A percentile compares a stretch with the other conserved stretches of the same genome.
Conservation (phyloP, 2,888 invertebrate species). For the Campaea margaritaria region DNA sequence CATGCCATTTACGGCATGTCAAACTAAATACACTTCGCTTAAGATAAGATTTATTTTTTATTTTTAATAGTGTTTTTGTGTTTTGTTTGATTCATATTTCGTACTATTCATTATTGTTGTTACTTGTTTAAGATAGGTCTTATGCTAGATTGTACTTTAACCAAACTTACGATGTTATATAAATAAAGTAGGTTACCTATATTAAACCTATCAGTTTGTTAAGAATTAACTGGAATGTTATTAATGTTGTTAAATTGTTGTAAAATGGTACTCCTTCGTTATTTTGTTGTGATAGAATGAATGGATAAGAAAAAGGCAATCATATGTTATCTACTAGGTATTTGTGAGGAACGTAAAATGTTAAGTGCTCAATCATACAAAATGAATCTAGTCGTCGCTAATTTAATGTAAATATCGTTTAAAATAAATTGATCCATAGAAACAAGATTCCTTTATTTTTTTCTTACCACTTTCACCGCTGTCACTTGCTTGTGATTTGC, state of each 20-base stretch:
- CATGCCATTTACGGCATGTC: too few species aligned
- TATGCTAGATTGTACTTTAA: conserved; percentile 1
- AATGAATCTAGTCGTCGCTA: conserved; percentile 71
- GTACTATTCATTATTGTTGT: background rate
- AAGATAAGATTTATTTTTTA: too few species aligned
- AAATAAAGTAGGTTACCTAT: background rate
- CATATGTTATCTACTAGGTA: conserved; percentile 12
- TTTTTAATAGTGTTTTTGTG: too few species aligned
- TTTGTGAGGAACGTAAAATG: conserved; percentile 24
- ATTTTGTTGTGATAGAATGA: conserved; percentile 35
- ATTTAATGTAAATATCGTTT: conserved; percentile 55
- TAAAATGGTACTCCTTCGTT: conserved; percentile 39
- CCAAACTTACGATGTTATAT: background rate
- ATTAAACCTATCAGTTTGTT: background rate
- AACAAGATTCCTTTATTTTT: conserved; percentile 1
- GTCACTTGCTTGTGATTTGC: too few species aligned
- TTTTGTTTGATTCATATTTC: too few species aligned
- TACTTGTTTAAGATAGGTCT: background rate
- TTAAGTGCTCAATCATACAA: conserved; percentile 60
- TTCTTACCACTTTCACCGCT: background rate
- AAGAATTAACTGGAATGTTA: conserved; percentile 34
- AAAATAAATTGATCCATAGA: conserved; percentile 44
- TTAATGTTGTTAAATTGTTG: conserved; percentile 23
- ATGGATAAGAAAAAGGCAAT: conserved; percentile 14
- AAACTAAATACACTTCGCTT: too few species aligned